Evolutionary conservation across 2,797 vertebrate genomes (phyloP).

Genomic region (Cirrhinus mrigala): DNA sequence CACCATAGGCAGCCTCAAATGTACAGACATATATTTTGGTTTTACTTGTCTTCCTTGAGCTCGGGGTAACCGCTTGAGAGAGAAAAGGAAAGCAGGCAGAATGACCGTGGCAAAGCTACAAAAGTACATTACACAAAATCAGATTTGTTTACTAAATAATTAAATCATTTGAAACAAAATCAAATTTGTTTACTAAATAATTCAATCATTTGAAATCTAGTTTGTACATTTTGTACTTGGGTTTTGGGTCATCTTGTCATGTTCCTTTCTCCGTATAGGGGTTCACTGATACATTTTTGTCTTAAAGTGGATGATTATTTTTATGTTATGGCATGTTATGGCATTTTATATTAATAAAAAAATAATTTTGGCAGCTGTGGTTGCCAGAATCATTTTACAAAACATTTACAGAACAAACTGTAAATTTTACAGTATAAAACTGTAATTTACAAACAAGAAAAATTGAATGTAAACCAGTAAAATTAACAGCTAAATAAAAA

Average conservation of each 20-base stretch:
- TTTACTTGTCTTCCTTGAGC: not conserved
- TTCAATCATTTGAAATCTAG: constrained; percentile 21
- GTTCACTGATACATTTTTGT: not conserved
- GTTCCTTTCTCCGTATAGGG: not conserved
- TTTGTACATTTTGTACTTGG: not conserved
- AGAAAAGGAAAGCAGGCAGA: not conserved
- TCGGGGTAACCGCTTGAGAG: not conserved
- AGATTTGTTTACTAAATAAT: constrained; percentile 5
- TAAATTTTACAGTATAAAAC: no score
- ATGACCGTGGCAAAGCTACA: constrained; percentile 10
- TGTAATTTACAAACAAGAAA: no score
- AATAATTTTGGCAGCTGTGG: no score
- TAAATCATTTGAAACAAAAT: not conserved
- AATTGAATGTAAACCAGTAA: no score
- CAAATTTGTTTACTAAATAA: not conserved
- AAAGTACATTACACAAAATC: constrained; percentile 16
- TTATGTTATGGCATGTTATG: not conserved
- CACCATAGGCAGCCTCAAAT: not conserved
- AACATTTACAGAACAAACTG: no score
- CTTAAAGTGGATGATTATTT: not conserved
- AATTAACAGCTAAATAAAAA: no score
- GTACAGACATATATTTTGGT: constrained; percentile 18
- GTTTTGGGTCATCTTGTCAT: not conserved
- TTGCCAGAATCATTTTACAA: no score
- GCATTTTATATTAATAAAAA: no score